Conservation (phyloP, 2,888 invertebrate genomes). For the Quadroppia sp. region DNA sequence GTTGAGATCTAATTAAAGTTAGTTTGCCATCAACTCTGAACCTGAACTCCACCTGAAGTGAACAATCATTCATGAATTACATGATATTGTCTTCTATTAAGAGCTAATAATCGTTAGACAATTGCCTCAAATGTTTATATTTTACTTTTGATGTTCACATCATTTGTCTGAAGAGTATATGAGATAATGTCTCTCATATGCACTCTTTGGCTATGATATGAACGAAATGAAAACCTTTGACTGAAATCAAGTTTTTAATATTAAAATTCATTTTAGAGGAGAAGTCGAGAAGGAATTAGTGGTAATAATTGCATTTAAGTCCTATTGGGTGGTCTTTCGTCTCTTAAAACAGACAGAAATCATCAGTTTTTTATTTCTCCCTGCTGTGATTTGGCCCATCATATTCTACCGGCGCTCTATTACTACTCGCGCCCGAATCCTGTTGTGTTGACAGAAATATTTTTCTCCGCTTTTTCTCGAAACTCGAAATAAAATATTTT, state of each 20-base stretch:
- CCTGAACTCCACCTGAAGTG: slow-evolving; percentile 2
- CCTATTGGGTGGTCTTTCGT: slow-evolving; percentile 28
- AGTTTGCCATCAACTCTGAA: not conserved
- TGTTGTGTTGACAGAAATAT: slow-evolving; percentile 28
- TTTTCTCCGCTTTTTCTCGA: not conserved
- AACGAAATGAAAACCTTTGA: no score
- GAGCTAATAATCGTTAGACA: slow-evolving; percentile 1
- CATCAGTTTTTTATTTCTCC: slow-evolving; percentile 19
- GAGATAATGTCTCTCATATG: no score
- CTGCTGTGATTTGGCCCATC: slow-evolving; percentile 26
- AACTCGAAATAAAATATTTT: not conserved
- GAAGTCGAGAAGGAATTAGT: slow-evolving; percentile 10
- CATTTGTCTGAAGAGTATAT: no score
- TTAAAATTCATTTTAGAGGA: not conserved
- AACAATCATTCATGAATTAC: slow-evolving; percentile 29
- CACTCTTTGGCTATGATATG: no score
- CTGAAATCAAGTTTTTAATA: not conserved
- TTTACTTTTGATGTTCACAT: no score
- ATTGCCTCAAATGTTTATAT: no score
- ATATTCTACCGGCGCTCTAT: slow-evolving; percentile 1
- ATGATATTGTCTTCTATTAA: slow-evolving; percentile 13
- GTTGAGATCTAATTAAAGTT: slow-evolving; percentile 32
- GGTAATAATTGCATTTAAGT: slow-evolving; percentile 33
- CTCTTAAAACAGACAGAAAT: slow-evolving; percentile 24
- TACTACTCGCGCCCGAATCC: slow-evolving; percentile 30